Percentiles rank a stretch among this genome's conserved stretches.
phyloP scores from a whole-genome alignment of 2,113 vertebrate species.

The Neolamprologus falcicula region DNA sequence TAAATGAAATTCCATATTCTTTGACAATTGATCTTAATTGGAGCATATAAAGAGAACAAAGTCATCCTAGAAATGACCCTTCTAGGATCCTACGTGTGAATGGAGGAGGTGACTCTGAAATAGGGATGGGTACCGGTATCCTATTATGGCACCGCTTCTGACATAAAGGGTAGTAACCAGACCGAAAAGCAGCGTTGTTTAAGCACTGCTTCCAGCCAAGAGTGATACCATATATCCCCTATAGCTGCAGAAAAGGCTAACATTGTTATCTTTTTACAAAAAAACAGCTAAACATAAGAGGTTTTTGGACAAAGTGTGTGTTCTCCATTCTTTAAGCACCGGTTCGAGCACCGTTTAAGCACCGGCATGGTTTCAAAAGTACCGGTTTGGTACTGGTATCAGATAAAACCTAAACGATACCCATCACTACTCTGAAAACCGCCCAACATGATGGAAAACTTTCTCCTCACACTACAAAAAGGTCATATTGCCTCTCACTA shows the following conservation, averaged over 20 bases:
- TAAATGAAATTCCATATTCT: background rate
- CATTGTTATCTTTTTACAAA: too few relatives aligned
- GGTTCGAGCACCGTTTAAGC: fast-evolving
- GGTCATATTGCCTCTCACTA: background rate
- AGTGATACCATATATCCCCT: too few relatives aligned
- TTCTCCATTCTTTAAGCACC: too few relatives aligned
- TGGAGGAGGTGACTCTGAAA: background rate
- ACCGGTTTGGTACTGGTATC: too few relatives aligned
- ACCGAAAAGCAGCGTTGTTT: too few relatives aligned
- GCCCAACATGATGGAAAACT: background rate
- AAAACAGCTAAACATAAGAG: too few relatives aligned
- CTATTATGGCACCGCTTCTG: too few relatives aligned
- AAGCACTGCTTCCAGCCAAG: too few relatives aligned
- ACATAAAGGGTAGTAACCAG: fast-evolving
- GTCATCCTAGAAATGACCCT: background rate
- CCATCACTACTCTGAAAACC: background rate
- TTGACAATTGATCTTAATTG: background rate
- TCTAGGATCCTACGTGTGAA: background rate
- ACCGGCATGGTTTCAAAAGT: fast-evolving
- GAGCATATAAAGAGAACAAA: background rate
- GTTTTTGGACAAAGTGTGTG: too few relatives aligned
- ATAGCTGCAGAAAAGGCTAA: too few relatives aligned
- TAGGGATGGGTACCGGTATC: too few relatives aligned
- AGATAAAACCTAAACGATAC: background rate
- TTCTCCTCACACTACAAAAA: background rate